Evolutionary conservation across 64 coral and sea anemone species (phyloP).

Genomic region (Platygyra sinensis): DNA sequence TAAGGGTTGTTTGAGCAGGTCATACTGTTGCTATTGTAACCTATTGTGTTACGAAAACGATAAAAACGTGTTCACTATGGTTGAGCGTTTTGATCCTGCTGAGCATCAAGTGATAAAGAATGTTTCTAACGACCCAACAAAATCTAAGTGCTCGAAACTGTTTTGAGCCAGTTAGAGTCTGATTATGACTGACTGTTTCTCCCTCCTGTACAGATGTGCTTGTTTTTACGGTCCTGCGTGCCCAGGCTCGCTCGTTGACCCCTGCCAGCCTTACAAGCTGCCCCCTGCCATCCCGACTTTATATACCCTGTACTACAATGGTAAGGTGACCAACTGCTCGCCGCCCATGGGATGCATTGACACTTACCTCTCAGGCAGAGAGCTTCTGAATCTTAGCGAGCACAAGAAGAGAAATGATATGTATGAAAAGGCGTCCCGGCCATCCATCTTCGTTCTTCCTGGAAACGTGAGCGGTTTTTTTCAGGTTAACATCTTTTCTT

Average conservation of each 20-base stretch:
- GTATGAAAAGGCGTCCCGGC: background rate
- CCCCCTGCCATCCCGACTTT: background rate
- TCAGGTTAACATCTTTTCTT: background rate
- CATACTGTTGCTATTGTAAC: too few species aligned
- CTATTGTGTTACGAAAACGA: too few species aligned
- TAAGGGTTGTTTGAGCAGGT: too few species aligned
- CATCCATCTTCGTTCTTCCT: background rate
- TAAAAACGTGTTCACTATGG: too few species aligned
- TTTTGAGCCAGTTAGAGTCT: too few species aligned
- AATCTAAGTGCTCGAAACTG: too few species aligned
- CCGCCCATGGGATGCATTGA: background rate
- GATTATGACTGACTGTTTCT: too few species aligned
- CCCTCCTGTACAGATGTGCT: background rate
- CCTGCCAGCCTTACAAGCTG: slow-evolving; percentile 6
- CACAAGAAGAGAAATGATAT: slow-evolving; percentile 15
- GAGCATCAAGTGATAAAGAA: too few species aligned
- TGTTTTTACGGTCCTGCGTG: slow-evolving; percentile 16
- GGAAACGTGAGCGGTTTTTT: background rate
- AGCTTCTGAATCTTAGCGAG: background rate
- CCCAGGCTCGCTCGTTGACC: slow-evolving; percentile 2
- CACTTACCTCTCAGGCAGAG: background rate
- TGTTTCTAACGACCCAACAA: too few species aligned
- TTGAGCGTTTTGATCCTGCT: too few species aligned
- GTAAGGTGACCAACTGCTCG: background rate
- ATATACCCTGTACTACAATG: background rate